phyloP scores from a whole-genome alignment of 2,888 invertebrate species.

The Acanthosepion pharaonis region DNA sequence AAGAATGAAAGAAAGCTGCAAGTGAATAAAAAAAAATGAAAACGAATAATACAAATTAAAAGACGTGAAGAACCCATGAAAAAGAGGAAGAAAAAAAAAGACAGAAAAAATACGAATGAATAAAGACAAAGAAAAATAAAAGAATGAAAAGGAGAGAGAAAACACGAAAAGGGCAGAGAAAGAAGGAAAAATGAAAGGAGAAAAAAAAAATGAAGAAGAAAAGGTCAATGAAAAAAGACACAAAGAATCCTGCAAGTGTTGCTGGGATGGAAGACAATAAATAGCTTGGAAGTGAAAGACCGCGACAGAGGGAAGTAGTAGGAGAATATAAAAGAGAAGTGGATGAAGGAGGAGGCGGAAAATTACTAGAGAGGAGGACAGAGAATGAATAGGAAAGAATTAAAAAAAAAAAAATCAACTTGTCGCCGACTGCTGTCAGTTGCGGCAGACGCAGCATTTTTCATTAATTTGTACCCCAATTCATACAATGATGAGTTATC shows the following conservation, averaged over 20 bases:
- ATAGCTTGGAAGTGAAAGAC: no score
- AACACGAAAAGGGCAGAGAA: not conserved
- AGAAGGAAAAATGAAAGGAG: not conserved
- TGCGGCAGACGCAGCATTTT: not conserved
- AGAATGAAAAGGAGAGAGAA: not conserved
- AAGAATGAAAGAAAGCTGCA: not conserved
- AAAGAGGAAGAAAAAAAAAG: not conserved
- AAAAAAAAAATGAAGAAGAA: not conserved
- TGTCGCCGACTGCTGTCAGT: no score
- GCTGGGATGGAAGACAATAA: not conserved
- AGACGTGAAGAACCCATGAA: not conserved
- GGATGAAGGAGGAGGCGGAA: not conserved
- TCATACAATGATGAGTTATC: not conserved
- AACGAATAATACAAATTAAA: not conserved
- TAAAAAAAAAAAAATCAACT: not conserved
- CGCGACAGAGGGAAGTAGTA: no score
- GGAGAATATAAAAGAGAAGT: not conserved
- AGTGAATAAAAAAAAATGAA: no score
- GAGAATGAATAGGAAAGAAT: no score
- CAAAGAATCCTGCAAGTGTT: not conserved
- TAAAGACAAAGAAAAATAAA: not conserved
- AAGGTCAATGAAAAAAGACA: not conserved
- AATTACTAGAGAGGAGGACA: not conserved
- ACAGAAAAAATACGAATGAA: not conserved
- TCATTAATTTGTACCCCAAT: not conserved